A percentile compares a stretch with the other conserved stretches of the same genome.
phyloP scores from a whole-genome alignment of 2,888 invertebrate genomes.

The Orthonychiurus folsomi region DNA sequence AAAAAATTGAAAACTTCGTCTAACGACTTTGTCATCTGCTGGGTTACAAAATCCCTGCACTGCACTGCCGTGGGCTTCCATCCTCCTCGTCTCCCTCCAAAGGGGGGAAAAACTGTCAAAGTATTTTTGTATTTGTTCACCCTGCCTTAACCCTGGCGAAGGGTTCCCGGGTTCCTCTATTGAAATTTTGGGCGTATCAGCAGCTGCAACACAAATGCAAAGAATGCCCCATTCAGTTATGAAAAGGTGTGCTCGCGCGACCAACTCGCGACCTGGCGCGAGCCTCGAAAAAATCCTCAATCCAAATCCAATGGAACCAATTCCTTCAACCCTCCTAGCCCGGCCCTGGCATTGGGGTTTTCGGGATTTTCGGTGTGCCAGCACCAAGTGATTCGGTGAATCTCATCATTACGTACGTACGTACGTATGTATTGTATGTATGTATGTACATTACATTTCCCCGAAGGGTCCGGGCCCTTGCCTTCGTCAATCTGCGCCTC shows the following conservation, averaged over 20 bases:
- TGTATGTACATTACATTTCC: neutral
- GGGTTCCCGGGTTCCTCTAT: constrained; percentile 9
- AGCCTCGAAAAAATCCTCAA: constrained; percentile 21
- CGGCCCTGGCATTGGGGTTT: neutral
- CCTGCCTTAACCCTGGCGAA: neutral
- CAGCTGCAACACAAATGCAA: constrained; percentile 26
- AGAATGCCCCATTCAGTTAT: neutral
- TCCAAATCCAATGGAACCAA: neutral
- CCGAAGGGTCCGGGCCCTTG: neutral
- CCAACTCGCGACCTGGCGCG: constrained; percentile 38
- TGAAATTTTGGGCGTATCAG: constrained; percentile 26
- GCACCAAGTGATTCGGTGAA: too few relatives aligned
- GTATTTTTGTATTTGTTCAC: constrained; percentile 1
- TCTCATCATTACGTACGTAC: neutral
- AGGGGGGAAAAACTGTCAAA: neutral
- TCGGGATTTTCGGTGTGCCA: neutral
- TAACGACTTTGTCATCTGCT: too few relatives aligned
- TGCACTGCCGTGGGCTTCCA: neutral
- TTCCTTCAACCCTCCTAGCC: neutral
- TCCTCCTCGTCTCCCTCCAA: neutral
- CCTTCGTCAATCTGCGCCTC: neutral
- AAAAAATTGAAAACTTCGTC: too few relatives aligned
- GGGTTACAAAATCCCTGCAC: neutral
- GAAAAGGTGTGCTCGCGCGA: constrained; percentile 35
- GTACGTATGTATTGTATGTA: neutral